Evolutionary conservation across 2,797 vertebrate genomes (phyloP), one percentile per base, ranked within the genome.

Genomic region (Sphaeramia orbicularis): DNA sequence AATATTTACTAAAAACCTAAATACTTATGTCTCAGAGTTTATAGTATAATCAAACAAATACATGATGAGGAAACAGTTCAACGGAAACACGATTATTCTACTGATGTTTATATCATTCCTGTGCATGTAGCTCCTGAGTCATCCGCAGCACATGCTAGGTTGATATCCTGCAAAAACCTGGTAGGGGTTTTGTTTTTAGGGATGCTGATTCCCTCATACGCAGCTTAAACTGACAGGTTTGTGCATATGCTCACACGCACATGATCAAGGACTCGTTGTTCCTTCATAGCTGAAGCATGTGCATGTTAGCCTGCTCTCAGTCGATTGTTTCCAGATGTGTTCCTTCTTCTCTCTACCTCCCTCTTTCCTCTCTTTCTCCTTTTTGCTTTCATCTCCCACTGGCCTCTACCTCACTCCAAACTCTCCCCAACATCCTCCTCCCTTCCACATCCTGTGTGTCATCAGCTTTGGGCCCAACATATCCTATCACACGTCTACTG

Each of bases 251-350:
- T 53, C 43, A 24, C 55, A 71, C 42, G 41, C 54, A 16, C 60
- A 63, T 59, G 68, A 76, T 83, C 57, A 65, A 83, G 93, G 89
- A 92, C 91, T 83, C 78, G 77, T 87, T 93, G 92, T 94, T 90
- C 93, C 85, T 88, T 79, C 76, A 71, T 76, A 88, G 86, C 77
- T 75, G 85, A 65, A 84, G 84, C 85, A 81, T 90, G 86, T 86
- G 85, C 80, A 70, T 77, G 79, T 87, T 82, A 75, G 81, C 74
- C 85, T 71, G 71, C 70, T 36, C 78, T 79, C n/a, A 0, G 66
- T 63, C 47, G 54, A 94, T 92, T 80, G 74, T 84, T 93, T 94
- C 93, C 93, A 94, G 93, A 95, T 94, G 93, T 90, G 65, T 32
- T 59, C 60, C 57, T 73, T 71, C 66, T 65, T 58, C 47, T 60